Percentiles rank a stretch among this genome's conserved stretches.
These are phyloP conservation scores for Emydocephalus ijimae DNA, from an alignment of 2,113 vertebrate genomes.

Conservation along the genomic window DNA sequence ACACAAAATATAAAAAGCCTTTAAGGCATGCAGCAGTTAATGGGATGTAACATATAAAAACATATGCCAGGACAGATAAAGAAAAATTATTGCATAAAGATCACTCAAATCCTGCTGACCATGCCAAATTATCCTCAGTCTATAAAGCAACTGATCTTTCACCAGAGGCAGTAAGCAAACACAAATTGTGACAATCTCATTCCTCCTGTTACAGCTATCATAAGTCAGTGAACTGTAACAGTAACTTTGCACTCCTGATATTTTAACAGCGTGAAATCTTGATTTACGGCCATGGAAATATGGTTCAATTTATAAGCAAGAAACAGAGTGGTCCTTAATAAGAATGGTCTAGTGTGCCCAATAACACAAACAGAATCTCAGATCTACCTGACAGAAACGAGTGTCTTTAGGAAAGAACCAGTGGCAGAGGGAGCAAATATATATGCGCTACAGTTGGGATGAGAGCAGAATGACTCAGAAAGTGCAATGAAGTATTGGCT, in stretches of 20 bases:
- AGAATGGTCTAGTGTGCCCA: conserved; percentile 20
- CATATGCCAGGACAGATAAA: not conserved
- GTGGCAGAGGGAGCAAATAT: not conserved
- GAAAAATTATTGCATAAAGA: not conserved
- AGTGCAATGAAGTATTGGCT: not conserved
- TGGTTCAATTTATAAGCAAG: conserved; percentile 7
- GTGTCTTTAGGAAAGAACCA: conserved; percentile 26
- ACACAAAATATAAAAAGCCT: not conserved
- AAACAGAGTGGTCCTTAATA: conserved; percentile 9
- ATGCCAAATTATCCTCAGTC: not conserved
- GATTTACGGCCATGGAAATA: conserved; percentile 19
- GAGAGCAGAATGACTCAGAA: not conserved
- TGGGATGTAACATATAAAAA: not conserved
- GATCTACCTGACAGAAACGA: conserved; percentile 27
- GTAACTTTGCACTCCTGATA: not conserved
- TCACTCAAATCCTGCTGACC: not conserved
- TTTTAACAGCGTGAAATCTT: conserved; percentile 5
- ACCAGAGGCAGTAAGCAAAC: not conserved
- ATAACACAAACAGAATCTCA: conserved; percentile 7
- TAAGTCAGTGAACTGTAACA: conserved; percentile 1
- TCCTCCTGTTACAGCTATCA: not conserved
- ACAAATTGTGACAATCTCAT: not conserved
- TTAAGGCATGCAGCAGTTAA: not conserved
- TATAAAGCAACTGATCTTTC: not conserved
- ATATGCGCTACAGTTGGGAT: conserved; percentile 6